Evolutionary conservation across 2,888 invertebrate species (phyloP), one percentile per base, ranked within the genome.

Genomic region (Eupithecia insigniata): DNA sequence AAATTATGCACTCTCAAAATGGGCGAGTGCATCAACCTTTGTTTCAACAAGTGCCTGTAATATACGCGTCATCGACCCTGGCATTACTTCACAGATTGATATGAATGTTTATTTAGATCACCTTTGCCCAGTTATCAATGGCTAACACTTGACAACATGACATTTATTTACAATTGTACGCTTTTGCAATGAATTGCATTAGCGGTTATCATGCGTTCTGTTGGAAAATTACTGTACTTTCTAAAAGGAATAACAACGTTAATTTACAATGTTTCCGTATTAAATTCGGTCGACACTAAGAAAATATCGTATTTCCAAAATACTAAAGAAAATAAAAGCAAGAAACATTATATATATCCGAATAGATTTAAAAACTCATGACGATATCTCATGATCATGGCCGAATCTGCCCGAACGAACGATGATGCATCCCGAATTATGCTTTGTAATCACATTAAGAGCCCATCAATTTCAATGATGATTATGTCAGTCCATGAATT

Each of bases 41-140:
- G 75, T 77, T 79, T 77, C 76, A 78, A 77, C 74, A 74, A 78
- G 74, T 75, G 72, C 70, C 72, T 70, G 70, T 73, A 73, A 72
- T 71, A 68, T 62, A 78, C 76, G 74, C 70, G 76, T 79, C 75
- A 75, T 71, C 79, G 78, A 80, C 81, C 79, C 74, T 70, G 72
- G 73, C 69, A 69, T 67, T 43, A 83, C 84, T 80, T 79, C 69
- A 73, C 80, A 82, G 83, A 86, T 82, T 81, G 83, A 85, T 84
- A 82, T 78, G 81, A 84, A 83, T 82, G 80, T 83, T 83, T 81
- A 83, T 81, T 85, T 61, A 73, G 60, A 86, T 82, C 83, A 83
- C 79, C 74, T 78, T 78, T 80, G 78, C 76, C 74, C 78, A 72
- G 81, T 80, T 77, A 73, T 78, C 69, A 68, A 67, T 66, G 62